Evolutionary conservation across 2,888 invertebrate species (phyloP).

Genomic region (Hydroisotoma schaefferi): DNA sequence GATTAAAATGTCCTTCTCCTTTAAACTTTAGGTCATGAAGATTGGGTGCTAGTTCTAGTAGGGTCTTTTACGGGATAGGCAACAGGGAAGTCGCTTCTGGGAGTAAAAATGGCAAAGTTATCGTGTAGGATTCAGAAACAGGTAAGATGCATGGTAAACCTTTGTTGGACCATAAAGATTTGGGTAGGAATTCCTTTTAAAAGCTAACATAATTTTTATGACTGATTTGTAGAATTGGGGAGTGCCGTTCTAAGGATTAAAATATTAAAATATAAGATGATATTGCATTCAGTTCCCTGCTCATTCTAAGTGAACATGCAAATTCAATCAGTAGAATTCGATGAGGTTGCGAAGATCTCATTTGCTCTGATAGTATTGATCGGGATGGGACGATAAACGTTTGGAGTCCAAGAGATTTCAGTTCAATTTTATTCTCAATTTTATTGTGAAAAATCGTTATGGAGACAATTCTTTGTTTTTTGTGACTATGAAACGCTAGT

Average conservation of each 20-base stretch:
- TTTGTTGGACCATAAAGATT: slow-evolving; percentile 86
- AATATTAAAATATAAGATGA: slow-evolving; percentile 96
- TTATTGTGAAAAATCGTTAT: too few relatives aligned
- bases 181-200: slow-evolving; percentile 92
- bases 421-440: slow-evolving; percentile 44
- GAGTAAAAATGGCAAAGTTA: slow-evolving; percentile 85
- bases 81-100: slow-evolving; percentile 88
- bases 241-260: slow-evolving; percentile 61
- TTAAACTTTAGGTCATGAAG: slow-evolving; percentile 67
- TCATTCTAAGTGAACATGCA: slow-evolving; percentile 72
- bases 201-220: slow-evolving; percentile 82
- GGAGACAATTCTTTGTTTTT: not conserved
- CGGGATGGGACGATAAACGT: slow-evolving; percentile 94
- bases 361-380: slow-evolving; percentile 95
- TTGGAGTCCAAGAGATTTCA: slow-evolving; percentile 81
- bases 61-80: slow-evolving; percentile 98
- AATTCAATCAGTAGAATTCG: slow-evolving; percentile 87
- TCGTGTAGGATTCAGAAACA: slow-evolving; percentile 84
- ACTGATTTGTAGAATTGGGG: slow-evolving; percentile 63
- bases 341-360: slow-evolving; percentile 79
- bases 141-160: slow-evolving; percentile 81
- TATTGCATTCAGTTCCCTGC: slow-evolving; percentile 65
- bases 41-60: slow-evolving; percentile 91
- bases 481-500: slow-evolving; percentile 59
- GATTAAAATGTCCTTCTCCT: slow-evolving; percentile 24